Evolutionary conservation across 2,797 vertebrate species (phyloP), one percentile per base, ranked within the genome.

Genomic region (Crenuchus spilurus): DNA sequence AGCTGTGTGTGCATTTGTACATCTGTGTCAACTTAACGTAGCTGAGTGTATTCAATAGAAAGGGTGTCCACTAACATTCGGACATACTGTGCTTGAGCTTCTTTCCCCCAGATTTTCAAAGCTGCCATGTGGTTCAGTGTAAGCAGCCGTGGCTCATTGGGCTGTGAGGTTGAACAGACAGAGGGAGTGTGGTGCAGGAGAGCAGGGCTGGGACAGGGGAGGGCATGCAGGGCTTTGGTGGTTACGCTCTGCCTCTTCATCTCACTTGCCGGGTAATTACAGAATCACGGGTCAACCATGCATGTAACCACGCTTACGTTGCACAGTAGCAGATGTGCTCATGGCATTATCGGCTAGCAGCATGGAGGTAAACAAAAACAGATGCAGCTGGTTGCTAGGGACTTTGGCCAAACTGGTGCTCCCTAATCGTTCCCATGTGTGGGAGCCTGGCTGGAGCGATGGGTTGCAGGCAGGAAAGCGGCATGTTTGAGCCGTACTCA

Each of bases 271-370:
- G 87, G 90, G 90, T 92, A 93, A 93, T 93, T 93, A 93, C 87
- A 90, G 88, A 92, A 93, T 92, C 90, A 92, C 85, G 87, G 91
- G 90, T 92, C 90, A 92, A 91, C 89, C 91, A 92, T 88, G 90
- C 92, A 91, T 93, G 90, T 90, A 92, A 93, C 92, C 92, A 89
- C 89, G 88, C 88, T 85, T 91, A 88, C 85, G 86, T 88, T 85
- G 89, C 91, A 93, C 92, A 92, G 92, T 93, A 94, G 92, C 93
- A 94, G 92, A 93, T 93, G 92, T 92, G 89, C 90, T 90, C 83
- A 83, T 89, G 91, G 89, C 88, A 90, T 90, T 90, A 89, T 86
- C 84, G 85, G 83, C 71, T 84, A 85, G 88, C 88, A 87, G 88
- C 81, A 80, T 76, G 88, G 91, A 91, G 88, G 92, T 92, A 93